phyloP scores from a whole-genome alignment of 2,113 vertebrate species.

The Halcyon senegalensis region DNA sequence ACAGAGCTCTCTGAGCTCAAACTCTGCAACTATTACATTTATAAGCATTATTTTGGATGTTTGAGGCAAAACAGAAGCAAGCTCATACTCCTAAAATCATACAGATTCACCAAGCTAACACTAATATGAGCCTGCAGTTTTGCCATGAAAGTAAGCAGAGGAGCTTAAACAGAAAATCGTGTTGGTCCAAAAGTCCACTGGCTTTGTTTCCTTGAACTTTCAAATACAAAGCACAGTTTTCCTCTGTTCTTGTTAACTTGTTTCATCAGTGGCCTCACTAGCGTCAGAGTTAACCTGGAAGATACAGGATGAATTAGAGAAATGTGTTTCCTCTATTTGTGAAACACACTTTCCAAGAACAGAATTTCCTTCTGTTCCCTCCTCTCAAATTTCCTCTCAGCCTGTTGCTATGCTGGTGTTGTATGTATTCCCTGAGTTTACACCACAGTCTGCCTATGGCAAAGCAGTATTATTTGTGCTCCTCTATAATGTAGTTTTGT shows the following conservation, averaged over 20 bases:
- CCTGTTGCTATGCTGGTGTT: not conserved
- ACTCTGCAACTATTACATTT: not conserved
- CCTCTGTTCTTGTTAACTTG: not conserved
- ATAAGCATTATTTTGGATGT: not conserved
- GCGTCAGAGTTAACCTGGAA: not conserved
- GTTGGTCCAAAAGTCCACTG: not conserved
- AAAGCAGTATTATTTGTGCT: not conserved
- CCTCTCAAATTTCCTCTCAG: not conserved
- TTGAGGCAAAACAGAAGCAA: not conserved
- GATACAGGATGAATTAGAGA: not conserved
- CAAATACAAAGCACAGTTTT: not conserved
- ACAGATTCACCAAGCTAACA: not conserved
- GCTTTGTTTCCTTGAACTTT: not conserved
- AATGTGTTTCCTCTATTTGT: not conserved
- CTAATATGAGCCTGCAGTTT: not conserved
- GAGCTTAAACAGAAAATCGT: not conserved
- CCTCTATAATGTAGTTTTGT: not conserved
- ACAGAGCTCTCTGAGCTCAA: not conserved
- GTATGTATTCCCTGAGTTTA: not conserved
- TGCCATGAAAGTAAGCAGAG: not conserved
- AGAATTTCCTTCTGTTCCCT: not conserved
- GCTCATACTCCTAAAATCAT: not conserved
- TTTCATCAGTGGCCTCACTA: not conserved
- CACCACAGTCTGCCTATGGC: not conserved
- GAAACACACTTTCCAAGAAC: slow-evolving; percentile 1